Evolutionary conservation across 2,113 vertebrate genomes (phyloP).

Genomic region (Tapirus terrestris): DNA sequence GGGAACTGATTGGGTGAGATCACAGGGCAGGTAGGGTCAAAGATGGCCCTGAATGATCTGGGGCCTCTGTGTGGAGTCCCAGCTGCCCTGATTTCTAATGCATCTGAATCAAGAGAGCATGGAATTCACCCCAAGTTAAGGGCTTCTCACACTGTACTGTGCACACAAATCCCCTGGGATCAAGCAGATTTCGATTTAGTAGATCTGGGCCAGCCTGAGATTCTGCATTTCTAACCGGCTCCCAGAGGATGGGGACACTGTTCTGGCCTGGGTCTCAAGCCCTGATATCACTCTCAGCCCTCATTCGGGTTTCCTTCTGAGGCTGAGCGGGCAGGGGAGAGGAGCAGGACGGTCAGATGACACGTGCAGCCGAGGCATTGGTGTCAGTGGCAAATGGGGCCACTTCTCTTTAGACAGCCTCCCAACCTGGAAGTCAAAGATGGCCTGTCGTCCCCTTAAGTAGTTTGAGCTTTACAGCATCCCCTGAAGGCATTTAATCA

Average conservation of each 20-base stretch:
- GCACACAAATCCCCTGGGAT: not conserved
- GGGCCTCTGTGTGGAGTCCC: not conserved
- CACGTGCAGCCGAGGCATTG: too few species aligned
- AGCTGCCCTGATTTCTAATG: not conserved
- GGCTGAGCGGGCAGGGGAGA: too few species aligned
- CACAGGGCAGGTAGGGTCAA: not conserved
- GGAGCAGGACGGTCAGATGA: not conserved
- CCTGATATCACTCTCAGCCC: not conserved
- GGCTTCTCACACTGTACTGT: not conserved
- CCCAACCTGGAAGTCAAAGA: not conserved
- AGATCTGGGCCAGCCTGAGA: not conserved
- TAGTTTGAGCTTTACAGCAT: too few species aligned
- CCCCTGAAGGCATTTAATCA: not conserved
- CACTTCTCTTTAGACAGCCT: not conserved
- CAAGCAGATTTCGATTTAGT: not conserved
- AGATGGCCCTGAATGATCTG: not conserved
- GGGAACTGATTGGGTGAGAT: not conserved
- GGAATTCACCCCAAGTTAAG: not conserved
- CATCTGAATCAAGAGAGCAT: not conserved
- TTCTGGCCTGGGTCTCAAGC: too few species aligned
- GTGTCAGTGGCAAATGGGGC: not conserved
- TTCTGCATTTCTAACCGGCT: not conserved
- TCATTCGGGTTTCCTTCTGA: not conserved
- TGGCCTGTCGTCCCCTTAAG: not conserved
- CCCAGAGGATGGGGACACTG: fast-evolving